Percentiles rank a stretch among this genome's conserved stretches.
Conservation (phyloP, 2,888 invertebrate species). For the Lithosia quadra region DNA sequence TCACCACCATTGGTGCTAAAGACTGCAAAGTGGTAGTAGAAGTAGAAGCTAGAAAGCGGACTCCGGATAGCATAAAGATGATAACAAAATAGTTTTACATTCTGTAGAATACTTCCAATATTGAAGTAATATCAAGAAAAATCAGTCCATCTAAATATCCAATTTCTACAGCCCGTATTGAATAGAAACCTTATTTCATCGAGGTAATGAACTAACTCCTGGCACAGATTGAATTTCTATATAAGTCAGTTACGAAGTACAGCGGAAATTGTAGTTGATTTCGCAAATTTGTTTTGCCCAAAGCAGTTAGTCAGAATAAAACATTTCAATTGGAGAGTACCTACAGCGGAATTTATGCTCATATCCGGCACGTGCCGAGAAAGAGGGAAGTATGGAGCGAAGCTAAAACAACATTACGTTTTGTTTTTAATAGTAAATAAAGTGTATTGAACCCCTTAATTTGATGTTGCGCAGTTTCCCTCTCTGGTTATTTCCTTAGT, state of each 20-base stretch:
- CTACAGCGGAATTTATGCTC: background rate
- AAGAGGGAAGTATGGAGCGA: background rate
- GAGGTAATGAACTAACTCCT: constrained; percentile 11
- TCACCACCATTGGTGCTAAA: too few species aligned
- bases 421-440: background rate
- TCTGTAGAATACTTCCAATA: background rate
- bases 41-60: too few species aligned
- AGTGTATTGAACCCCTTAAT: background rate
- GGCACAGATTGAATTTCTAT: constrained; percentile 7
- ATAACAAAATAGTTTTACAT: background rate
- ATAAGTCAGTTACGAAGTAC: constrained; percentile 2
- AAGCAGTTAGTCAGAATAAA: background rate
- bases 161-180: background rate
- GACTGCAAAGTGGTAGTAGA: too few species aligned
- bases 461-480: too few species aligned
- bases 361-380: background rate
- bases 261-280: constrained; percentile 5
- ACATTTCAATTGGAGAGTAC: background rate
- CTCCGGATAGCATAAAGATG: too few species aligned
- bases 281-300: background rate
- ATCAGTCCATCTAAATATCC: constrained; percentile 1
- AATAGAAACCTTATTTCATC: constrained; percentile 9
- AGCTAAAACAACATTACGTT: background rate
- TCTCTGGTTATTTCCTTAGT: too few species aligned
- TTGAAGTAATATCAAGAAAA: background rate